Conservation (phyloP, 2,888 invertebrate species). For the Ichneumoninae sp. region DNA sequence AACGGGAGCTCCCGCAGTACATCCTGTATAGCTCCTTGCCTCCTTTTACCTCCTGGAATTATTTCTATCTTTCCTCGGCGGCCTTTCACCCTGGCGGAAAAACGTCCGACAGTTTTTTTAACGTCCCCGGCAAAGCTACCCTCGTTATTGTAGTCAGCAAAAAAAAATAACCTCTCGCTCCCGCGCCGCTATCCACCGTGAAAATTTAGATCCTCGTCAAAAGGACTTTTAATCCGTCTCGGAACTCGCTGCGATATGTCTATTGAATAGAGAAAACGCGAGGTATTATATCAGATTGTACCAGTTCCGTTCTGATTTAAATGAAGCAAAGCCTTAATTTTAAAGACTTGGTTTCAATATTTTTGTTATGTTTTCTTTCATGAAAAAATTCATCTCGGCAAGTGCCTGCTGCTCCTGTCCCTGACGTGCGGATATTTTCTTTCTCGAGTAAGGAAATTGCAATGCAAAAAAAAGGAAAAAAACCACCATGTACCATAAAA, state of each 20-base stretch:
- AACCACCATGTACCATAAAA: background rate
- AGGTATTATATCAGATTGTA: background rate
- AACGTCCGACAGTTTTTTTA: conserved; percentile 36
- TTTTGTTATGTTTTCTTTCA: background rate
- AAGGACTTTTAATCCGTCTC: background rate
- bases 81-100: conserved; percentile 16
- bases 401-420: too few species aligned
- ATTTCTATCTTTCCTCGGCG: background rate
- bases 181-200: background rate
- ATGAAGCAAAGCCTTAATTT: too few species aligned
- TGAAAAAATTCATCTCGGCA: background rate
- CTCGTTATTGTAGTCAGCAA: conserved; percentile 39
- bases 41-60: background rate
- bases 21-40: background rate
- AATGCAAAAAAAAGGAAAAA: conserved; percentile 5
- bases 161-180: conserved; percentile 12
- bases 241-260: background rate
- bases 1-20: conserved; percentile 12
- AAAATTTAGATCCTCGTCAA: background rate
- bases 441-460: conserved; percentile 31
- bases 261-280: background rate
- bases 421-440: background rate
- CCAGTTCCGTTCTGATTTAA: background rate
- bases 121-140: conserved; percentile 40
- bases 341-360: background rate